These are phyloP conservation scores for Eretmochelys imbricata DNA, from an alignment of 2,113 vertebrate species.

Conservation along the genomic window DNA sequence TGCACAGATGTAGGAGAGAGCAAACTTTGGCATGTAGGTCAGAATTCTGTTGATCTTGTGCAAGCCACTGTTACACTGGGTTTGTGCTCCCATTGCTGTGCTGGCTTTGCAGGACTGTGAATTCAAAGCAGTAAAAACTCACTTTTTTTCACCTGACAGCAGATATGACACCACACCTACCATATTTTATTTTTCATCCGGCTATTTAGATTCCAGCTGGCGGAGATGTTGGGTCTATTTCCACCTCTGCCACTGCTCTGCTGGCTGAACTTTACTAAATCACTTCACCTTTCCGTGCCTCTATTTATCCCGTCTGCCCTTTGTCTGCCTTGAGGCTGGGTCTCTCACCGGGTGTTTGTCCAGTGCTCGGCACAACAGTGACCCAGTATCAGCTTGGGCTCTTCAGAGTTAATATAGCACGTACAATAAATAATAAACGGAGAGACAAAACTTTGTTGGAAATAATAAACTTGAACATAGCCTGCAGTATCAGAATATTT, in stretches of 20 bases:
- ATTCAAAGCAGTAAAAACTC: neutral
- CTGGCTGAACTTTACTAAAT: neutral
- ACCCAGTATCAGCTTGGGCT: neutral
- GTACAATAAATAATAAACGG: neutral
- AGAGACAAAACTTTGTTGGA: neutral
- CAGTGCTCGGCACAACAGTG: neutral
- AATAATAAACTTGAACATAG: neutral
- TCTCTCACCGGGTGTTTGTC: neutral
- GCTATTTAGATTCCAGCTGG: neutral
- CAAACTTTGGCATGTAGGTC: neutral
- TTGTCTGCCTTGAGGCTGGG: neutral
- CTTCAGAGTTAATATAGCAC: neutral
- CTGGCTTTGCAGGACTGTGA: neutral
- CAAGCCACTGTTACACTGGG: neutral
- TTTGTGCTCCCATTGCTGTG: neutral
- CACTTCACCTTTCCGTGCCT: neutral
- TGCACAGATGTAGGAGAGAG: neutral
- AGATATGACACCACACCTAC: neutral
- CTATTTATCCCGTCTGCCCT: neutral
- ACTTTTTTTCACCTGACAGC: neutral
- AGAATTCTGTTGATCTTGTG: neutral
- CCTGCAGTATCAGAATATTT: neutral
- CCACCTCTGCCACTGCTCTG: neutral
- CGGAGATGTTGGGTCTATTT: neutral
- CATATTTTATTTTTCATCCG: accelerated